Evolutionary conservation across 2,888 invertebrate species (phyloP), one percentile per base, ranked within the genome.

Genomic region (Stratiomys singularior): DNA sequence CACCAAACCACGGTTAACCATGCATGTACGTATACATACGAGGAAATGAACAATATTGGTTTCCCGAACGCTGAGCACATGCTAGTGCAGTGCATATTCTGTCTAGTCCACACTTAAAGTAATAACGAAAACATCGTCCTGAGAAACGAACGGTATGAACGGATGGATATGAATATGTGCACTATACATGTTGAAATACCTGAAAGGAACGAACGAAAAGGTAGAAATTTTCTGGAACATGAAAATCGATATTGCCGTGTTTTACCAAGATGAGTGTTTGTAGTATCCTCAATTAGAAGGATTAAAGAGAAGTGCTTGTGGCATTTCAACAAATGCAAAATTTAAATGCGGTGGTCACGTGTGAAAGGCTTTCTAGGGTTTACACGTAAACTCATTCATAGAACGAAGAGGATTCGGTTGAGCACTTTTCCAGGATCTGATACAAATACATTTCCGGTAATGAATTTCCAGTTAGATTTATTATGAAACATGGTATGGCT

Each of bases 251-350:
- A 60, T 60, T 60, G 23, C 15, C 15, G n/a, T 25, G 23, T 18
- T 21, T 60, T 60, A 5, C 58, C 25, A 21, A 60, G 23, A 23
- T 60, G 23, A 25, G 25, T 60, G 52, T 44, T 13, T 44, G 56
- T 25, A 60, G 58, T 21, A 18, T 60, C 58, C 58, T 60, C 58
- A 23, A 25, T 60, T 60, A 60, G 58, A 25, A 25, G 58, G 25
- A 23, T 60, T 60, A 21, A 60, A 60, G 58, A 3, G 25, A 60
- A 25, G 25, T 60, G 58, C 58, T 25, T 60, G 9, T 60, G 58
- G 25, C 58, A 60, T 60, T 60, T 60, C 23, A 18, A 60, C 58
- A 60, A 60, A 60, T 60, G 58, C 2, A 25, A 60, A 60, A 60
- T 25, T 60, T 18, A 25, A 60, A 60, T 9, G 21, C 25, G 25